These are phyloP conservation scores for Yponomeuta cagnagella DNA, from an alignment of 2,888 invertebrate genomes.

Conservation along the genomic window DNA sequence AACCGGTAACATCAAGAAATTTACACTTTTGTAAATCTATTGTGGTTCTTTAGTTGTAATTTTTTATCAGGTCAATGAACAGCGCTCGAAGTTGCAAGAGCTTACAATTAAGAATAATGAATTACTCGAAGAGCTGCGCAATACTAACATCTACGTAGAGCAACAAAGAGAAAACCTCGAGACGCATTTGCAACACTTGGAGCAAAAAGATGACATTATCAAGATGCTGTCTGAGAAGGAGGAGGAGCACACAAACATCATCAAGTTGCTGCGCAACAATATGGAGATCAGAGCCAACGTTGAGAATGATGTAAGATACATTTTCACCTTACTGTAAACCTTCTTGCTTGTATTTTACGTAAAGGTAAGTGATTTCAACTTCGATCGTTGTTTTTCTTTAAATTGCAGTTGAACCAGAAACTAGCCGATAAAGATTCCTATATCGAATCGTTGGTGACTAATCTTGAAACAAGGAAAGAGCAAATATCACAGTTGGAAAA, in stretches of 20 bases:
- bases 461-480: conserved; percentile 40
- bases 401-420: conserved; percentile 45
- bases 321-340: background rate
- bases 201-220: conserved; percentile 43
- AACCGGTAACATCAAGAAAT: too few species aligned
- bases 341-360: background rate
- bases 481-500: conserved; percentile 46
- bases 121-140: conserved; percentile 41
- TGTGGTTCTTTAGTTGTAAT: background rate
- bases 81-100: conserved; percentile 44
- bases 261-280: conserved; percentile 48
- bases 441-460: conserved; percentile 43
- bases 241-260: conserved; percentile 53
- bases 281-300: conserved; percentile 47
- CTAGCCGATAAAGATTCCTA: conserved; percentile 50
- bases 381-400: background rate
- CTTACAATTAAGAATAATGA: conserved; percentile 41
- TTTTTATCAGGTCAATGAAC: conserved; percentile 40
- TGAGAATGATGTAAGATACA: conserved; percentile 45
- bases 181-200: conserved; percentile 37
- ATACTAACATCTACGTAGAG: conserved; percentile 42
- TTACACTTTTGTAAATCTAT: background rate
- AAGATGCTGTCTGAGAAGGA: conserved; percentile 51
- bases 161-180: conserved; percentile 31
- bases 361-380: background rate